phyloP scores from a whole-genome alignment of 2,888 invertebrate species.

The Imbricaverruca yamaguchii region DNA sequence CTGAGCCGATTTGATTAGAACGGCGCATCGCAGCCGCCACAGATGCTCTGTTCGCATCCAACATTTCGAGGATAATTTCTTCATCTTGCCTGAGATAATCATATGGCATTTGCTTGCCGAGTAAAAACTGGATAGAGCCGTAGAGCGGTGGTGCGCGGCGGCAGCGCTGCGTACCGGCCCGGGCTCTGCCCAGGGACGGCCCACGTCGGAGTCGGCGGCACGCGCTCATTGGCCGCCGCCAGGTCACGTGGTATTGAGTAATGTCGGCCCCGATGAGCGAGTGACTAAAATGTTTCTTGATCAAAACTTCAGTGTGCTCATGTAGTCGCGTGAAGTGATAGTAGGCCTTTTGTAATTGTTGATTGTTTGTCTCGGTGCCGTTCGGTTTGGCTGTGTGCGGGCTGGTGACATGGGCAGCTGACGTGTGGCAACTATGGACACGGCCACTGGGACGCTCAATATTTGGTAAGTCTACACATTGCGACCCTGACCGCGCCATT shows the following conservation, averaged over 20 bases:
- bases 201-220: not conserved
- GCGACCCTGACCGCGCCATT: too few relatives aligned
- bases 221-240: conserved; percentile 3
- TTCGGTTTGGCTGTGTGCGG: not conserved
- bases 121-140: conserved; percentile 21
- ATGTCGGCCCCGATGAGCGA: conserved; percentile 23
- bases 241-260: conserved; percentile 24
- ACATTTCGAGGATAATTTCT: not conserved
- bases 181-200: conserved; percentile 3
- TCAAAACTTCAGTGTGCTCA: conserved; percentile 22
- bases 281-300: conserved; percentile 21
- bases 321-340: conserved; percentile 21
- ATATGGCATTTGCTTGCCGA: conserved; percentile 14
- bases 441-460: not conserved
- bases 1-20: too few relatives aligned
- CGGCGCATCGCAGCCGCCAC: too few relatives aligned
- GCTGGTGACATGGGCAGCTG: not conserved
- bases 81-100: conserved; percentile 4
- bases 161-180: not conserved
- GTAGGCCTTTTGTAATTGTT: conserved; percentile 18
- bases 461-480: not conserved
- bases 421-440: not conserved
- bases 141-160: not conserved
- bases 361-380: not conserved
- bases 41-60: too few relatives aligned